These are phyloP conservation scores for Melanotaenia pygmaea DNA, from an alignment of 2,797 vertebrate genomes.

Conservation along the genomic window DNA sequence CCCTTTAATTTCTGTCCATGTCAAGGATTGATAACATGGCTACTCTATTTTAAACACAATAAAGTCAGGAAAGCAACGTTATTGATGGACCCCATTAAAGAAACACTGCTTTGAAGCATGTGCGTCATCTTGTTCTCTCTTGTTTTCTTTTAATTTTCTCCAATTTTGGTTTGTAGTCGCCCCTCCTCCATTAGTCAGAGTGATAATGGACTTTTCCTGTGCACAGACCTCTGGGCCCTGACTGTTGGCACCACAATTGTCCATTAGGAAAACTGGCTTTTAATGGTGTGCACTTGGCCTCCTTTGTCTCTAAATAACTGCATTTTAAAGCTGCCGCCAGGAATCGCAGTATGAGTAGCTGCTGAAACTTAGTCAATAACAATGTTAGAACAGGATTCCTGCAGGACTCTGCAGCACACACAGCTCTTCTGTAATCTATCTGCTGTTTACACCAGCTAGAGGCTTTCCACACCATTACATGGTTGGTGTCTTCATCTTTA, in stretches of 20 bases:
- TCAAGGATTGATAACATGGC: constrained; percentile 69
- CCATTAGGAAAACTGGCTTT: constrained; percentile 61
- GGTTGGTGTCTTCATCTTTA: constrained; percentile 59
- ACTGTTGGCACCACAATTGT: constrained; percentile 53
- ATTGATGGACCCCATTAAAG: constrained; percentile 79
- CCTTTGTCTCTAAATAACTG: constrained; percentile 55
- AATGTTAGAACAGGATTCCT: constrained; percentile 26
- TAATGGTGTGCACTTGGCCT: constrained; percentile 56
- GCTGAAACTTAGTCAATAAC: constrained; percentile 19
- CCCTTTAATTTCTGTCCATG: constrained; percentile 63
- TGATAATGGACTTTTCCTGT: constrained; percentile 80
- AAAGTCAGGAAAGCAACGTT: constrained; percentile 65
- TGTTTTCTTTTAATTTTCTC: constrained; percentile 69
- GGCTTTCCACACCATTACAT: constrained; percentile 52
- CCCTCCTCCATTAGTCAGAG: constrained; percentile 69
- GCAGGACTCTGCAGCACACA: not conserved
- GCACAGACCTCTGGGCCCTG: constrained; percentile 46
- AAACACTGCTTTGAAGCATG: constrained; percentile 63
- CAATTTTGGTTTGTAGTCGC: constrained; percentile 57
- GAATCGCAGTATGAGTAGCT: constrained; percentile 9
- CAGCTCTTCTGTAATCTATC: constrained; percentile 35
- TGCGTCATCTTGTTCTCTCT: constrained; percentile 64
- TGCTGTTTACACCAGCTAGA: constrained; percentile 56
- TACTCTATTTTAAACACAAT: constrained; percentile 70
- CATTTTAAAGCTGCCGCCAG: constrained; percentile 36